Conservation (phyloP, 1,140 invertebrate genomes). For the Cepaea nemoralis region DNA sequence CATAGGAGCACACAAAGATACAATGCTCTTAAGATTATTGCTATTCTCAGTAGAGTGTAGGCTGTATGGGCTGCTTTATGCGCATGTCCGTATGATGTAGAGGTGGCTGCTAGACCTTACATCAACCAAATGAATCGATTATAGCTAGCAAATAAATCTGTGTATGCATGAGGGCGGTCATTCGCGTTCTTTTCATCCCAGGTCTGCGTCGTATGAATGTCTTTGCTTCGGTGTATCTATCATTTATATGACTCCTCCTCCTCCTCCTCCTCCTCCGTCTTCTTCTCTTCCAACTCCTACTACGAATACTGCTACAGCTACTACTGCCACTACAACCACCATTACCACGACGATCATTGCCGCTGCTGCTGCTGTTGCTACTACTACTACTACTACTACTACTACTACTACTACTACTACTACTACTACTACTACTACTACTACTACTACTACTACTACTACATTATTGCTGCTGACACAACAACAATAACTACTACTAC, state of each 20-base stretch:
- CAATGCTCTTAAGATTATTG: too few relatives aligned
- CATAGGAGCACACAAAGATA: too few relatives aligned
- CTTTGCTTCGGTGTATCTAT: too few relatives aligned
- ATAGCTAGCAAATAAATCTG: too few relatives aligned
- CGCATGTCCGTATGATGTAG: too few relatives aligned
- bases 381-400: constrained; percentile 21
- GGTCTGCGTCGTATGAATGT: too few relatives aligned
- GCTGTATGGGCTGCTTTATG: too few relatives aligned
- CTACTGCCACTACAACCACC: neutral
- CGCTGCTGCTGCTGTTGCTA: neutral
- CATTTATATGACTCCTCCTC: constrained; percentile 10
- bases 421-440: constrained; percentile 6
- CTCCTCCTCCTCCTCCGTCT: neutral
- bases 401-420: constrained; percentile 15
- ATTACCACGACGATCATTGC: neutral
- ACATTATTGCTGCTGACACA: neutral
- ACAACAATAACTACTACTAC: constrained; percentile 17
- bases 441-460: neutral
- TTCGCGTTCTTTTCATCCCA: too few relatives aligned
- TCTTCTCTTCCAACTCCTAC: constrained; percentile 15
- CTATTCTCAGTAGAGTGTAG: too few relatives aligned
- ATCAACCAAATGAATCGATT: too few relatives aligned
- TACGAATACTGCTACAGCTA: neutral
- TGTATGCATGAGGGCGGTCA: too few relatives aligned
- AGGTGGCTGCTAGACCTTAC: too few relatives aligned